Percentiles rank a stretch among this genome's conserved stretches.
Evolutionary conservation across 2,797 vertebrate genomes (phyloP).

Genomic region (Enteromius radiatus): DNA sequence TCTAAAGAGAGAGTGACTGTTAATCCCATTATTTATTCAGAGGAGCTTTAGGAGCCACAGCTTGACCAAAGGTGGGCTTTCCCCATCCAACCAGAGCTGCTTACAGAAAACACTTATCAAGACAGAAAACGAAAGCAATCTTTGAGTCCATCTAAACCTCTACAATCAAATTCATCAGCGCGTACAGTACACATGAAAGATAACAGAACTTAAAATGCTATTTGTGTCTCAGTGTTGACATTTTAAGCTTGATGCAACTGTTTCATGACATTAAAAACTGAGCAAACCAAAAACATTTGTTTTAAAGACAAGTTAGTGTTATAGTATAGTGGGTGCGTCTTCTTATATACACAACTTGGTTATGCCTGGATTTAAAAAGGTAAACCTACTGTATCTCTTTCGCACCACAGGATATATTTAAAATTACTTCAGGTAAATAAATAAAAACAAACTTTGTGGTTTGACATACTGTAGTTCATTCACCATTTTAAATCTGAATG

Average conservation of each 20-base stretch:
- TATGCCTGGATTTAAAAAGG: neutral
- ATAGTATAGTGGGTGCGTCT: neutral
- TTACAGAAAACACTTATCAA: neutral
- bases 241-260: neutral
- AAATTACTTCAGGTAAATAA: neutral
- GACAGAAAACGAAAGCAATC: neutral
- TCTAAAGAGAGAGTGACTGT: slow-evolving; percentile 14
- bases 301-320: neutral
- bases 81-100: neutral
- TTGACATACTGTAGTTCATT: neutral
- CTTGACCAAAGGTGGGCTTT: slow-evolving; percentile 31
- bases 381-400: neutral
- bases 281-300: neutral
- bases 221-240: neutral
- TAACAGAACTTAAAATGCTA: neutral
- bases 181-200: neutral
- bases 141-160: neutral
- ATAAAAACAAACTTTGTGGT: neutral
- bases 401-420: neutral
- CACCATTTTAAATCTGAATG: neutral
- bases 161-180: neutral
- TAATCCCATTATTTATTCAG: slow-evolving; percentile 48
- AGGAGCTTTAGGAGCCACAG: slow-evolving; percentile 15
- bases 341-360: neutral
- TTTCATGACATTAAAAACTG: neutral